Evolutionary conservation across 1,140 invertebrate species (phyloP), one percentile per base, ranked within the genome.

Genomic region (Bombus confusus): DNA sequence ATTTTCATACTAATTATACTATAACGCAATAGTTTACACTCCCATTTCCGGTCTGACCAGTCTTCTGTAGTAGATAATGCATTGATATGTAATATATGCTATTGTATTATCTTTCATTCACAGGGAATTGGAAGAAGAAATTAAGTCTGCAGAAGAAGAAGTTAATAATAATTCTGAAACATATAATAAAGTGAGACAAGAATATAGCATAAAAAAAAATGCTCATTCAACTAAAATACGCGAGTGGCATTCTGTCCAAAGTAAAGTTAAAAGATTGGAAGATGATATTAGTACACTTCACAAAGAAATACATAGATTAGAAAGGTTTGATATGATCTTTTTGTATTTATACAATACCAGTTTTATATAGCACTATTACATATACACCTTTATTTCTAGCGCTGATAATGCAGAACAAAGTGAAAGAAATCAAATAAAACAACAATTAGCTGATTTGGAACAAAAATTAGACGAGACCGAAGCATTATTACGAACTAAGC

Each of bases 401-500:
- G 74, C 57, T 47, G 57, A 82, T 13, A 87, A 80, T 81, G 86
- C 86, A 85, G 80, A 80, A 76, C 91, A 91, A 76, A 81, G 72
- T 64, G 84, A 88, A 47, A 90, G 81, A 59, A 88, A 91, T 34
- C 73, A 91, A 80, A 86, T 88, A 28, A 90, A 75, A 52, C 74
- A 91, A 31, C 83, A 92, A 8, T 77, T 94, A 1, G 80, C 68
- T 69, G 80, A 90, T 25, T 64, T 92, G 0, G 92, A 95, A 82
- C 86, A 93, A 64, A 92, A 93, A 85, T 62, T 95, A 18, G 92
- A 94, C 47, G 94, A 95, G 78, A 83, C 95, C n/a, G 93, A 95
- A 73, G 94, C 95, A 25, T 92, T 94, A 69, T 92, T 96, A 37
- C 88, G 93, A 76, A 95, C 96, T 9, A 93, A 94, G 18, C 86